These are phyloP conservation scores for Drosophila repletoides DNA, from an alignment of 1,140 invertebrate species.

Conservation along the genomic window DNA sequence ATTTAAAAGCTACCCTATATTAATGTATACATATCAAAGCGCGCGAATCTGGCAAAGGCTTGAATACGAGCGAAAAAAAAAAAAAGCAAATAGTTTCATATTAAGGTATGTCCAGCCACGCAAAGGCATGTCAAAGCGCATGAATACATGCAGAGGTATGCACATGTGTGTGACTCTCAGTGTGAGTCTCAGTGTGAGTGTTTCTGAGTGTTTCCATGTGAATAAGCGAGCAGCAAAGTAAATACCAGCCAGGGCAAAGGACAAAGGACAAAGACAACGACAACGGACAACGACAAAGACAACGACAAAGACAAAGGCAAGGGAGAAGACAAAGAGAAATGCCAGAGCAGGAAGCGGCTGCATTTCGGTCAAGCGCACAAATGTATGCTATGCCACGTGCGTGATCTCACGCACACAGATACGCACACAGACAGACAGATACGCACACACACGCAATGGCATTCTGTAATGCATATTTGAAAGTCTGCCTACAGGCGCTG, in stretches of 20 bases:
- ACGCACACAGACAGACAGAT: slow-evolving; percentile 2
- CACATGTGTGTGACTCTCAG: background rate
- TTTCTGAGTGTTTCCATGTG: slow-evolving; percentile 25
- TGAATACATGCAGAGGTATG: background rate
- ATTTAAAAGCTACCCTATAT: no score
- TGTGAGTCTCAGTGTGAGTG: slow-evolving; percentile 9
- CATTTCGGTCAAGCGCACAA: slow-evolving; percentile 69
- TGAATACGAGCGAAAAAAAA: no score
- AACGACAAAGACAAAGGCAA: background rate
- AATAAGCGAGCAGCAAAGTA: slow-evolving; percentile 40
- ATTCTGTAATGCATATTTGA: slow-evolving; percentile 27
- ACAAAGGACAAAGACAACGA: background rate
- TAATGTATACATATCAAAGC: no score
- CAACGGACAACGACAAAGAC: background rate
- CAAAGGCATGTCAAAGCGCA: slow-evolving; percentile 8
- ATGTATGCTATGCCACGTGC: slow-evolving; percentile 61
- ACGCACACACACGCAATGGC: slow-evolving; percentile 10
- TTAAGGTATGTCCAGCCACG: background rate
- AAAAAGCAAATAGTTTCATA: slow-evolving; percentile 3
- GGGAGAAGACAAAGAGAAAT: slow-evolving; percentile 37
- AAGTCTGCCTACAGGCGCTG: slow-evolving; percentile 13
- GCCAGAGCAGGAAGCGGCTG: slow-evolving; percentile 50
- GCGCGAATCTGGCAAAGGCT: no score
- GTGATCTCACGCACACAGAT: slow-evolving; percentile 27
- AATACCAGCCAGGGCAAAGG: slow-evolving; percentile 21